Conservation (phyloP, 1,140 invertebrate genomes). For the Samia ricini region DNA sequence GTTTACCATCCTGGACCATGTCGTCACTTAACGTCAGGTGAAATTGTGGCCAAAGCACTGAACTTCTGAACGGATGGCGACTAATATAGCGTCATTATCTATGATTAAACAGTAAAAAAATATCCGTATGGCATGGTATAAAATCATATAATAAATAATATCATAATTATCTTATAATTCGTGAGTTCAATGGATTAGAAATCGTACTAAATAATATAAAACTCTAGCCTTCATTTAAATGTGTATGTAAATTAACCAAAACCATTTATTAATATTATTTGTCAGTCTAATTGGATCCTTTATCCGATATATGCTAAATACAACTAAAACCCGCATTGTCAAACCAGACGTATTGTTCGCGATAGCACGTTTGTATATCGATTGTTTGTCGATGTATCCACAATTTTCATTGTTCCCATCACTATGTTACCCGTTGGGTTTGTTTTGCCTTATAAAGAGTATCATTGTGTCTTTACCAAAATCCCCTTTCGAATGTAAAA, state of each 20-base stretch:
- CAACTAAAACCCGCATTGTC: not conserved
- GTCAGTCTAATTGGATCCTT: conserved; percentile 2
- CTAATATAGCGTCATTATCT: no score
- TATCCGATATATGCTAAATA: conserved; percentile 1
- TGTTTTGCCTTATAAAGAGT: not conserved
- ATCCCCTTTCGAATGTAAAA: not conserved
- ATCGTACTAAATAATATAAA: no score
- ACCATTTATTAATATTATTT: conserved; percentile 2
- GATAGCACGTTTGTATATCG: not conserved
- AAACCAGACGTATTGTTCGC: not conserved
- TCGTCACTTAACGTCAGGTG: no score
- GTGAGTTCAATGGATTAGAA: no score
- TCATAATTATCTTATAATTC: no score
- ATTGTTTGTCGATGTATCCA: conserved; percentile 11
- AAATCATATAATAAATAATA: no score
- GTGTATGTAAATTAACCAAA: not conserved
- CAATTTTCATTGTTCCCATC: conserved; percentile 3
- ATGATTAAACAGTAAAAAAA: no score
- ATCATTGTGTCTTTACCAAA: conserved; percentile 6
- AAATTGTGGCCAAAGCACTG: no score
- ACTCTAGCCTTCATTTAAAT: no score
- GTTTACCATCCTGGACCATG: no score
- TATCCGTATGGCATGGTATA: no score
- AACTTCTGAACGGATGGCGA: no score
- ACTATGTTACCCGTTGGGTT: not conserved